These are phyloP conservation scores for Chrysaora quinquecirrha DNA, from an alignment of 30 jellyfish, hydroid and myxozoan species.

Conservation along the genomic window DNA sequence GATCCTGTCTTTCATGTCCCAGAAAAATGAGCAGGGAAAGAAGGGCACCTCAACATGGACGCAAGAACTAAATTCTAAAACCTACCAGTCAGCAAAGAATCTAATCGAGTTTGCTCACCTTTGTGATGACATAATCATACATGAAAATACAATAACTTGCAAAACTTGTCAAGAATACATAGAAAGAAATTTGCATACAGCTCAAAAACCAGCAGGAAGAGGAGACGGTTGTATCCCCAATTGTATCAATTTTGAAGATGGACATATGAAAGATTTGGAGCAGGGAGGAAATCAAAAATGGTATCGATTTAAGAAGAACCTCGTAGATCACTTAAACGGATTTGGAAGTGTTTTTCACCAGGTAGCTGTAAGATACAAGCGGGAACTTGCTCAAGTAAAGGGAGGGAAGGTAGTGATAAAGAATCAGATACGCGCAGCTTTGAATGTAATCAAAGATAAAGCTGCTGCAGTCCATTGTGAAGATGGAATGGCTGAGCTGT, in stretches of 20 bases:
- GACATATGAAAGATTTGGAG: no score
- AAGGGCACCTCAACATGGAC: not conserved
- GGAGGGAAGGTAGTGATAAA: constrained; percentile 1
- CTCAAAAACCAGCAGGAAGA: no score
- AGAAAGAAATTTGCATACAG: not conserved
- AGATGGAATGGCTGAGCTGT: constrained; percentile 28
- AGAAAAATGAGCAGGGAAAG: not conserved
- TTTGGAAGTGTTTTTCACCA: not conserved
- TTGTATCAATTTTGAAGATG: no score
- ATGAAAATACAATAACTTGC: not conserved
- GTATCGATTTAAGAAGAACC: constrained; percentile 12
- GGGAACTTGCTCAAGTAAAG: not conserved
- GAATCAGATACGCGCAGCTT: constrained; percentile 27
- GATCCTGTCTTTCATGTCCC: not conserved
- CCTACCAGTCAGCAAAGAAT: not conserved
- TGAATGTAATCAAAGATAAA: constrained; percentile 21
- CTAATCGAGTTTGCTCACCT: not conserved
- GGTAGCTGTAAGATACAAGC: not conserved
- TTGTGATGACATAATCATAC: not conserved
- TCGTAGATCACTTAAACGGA: not conserved
- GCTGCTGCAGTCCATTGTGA: constrained; percentile 40
- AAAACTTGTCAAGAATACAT: not conserved
- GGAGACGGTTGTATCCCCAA: no score
- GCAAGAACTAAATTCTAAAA: not conserved
- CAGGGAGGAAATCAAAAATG: constrained; percentile 13